Evolutionary conservation across 2,113 vertebrate species (phyloP), one percentile per base, ranked within the genome.

Genomic region (Glaucidium brasilianum): DNA sequence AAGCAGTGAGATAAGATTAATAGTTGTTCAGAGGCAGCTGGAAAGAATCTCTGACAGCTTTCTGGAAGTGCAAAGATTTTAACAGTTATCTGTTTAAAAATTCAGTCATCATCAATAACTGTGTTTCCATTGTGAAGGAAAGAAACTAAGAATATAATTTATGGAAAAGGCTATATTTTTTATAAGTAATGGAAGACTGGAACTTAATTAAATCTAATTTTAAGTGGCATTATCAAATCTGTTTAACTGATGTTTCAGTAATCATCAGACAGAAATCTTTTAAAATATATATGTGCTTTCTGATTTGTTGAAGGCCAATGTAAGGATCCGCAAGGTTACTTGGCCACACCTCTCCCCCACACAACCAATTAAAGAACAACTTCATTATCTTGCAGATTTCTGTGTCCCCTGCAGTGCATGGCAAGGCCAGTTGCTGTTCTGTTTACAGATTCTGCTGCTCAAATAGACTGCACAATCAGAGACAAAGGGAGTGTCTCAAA

Each of bases 311-410:
- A 83, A 77, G 50, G 41, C 3, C 11, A 41, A 5, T 41, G 10
- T 16, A 62, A 67, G 41, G 32, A 87, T 58, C 21, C 80, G 4
- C 10, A 67, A 30, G 15, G 39, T 53, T 78, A 18, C 14, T 32
- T 26, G 5, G 15, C 3, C 30, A 62, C 16, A 59, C 5, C 3
- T 52, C 11, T 69, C 12, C 12, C 3, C 0, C 11, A 62, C 21
- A 9, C 2, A 49, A 50, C 6, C 64, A 63, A 17, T 7, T 7
- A 55, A 86, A 50, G 15, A 77, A 35, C 4, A 39, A 21, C 10
- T 80, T 90, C 30, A 85, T 82, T 73, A 8, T 43, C 4, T 2
- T 47, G 29, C 4, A 86, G 39, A 60, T 58, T 72, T 67, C 41
- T 68, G 5, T 20, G 62, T 14, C 16, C 3, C 9, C 26, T 66